A percentile compares a stretch with the other conserved stretches of the same genome.
phyloP scores from a whole-genome alignment of 2,888 invertebrate species.

The Gymnosoma rotundatum region DNA sequence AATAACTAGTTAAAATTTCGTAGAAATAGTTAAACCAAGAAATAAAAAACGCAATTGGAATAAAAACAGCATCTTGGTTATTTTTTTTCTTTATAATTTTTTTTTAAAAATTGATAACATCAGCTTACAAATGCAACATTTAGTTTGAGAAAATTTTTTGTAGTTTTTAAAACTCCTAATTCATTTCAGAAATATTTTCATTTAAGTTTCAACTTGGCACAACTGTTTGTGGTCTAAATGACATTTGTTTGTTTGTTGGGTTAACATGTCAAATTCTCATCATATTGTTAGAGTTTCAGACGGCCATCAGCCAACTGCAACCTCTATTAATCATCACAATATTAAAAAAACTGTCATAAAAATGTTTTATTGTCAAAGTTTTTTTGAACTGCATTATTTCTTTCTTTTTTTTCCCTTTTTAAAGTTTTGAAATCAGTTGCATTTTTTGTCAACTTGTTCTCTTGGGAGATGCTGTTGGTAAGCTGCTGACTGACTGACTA shows the following conservation, averaged over 20 bases:
- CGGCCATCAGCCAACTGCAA: neutral
- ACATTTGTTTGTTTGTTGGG: slow-evolving; percentile 36
- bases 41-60: slow-evolving; percentile 48
- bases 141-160: slow-evolving; percentile 57
- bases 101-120: slow-evolving; percentile 65
- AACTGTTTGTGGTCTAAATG: neutral
- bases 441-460: slow-evolving; percentile 29
- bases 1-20: slow-evolving; percentile 68
- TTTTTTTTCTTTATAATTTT: slow-evolving; percentile 9
- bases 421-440: neutral
- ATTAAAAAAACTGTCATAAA: slow-evolving; percentile 64
- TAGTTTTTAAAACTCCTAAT: slow-evolving; percentile 11
- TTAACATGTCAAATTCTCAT: slow-evolving; percentile 41
- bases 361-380: slow-evolving; percentile 51
- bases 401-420: neutral
- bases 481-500: neutral
- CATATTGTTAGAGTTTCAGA: slow-evolving; percentile 45
- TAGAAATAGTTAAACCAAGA: slow-evolving; percentile 65
- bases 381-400: slow-evolving; percentile 34
- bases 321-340: slow-evolving; percentile 54
- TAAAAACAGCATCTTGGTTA: slow-evolving; percentile 59
- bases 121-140: slow-evolving; percentile 63
- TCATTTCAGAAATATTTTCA: slow-evolving; percentile 18
- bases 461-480: slow-evolving; percentile 29
- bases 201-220: neutral